These are phyloP conservation scores for Exephanes ischioxanthus DNA, from an alignment of 2,888 invertebrate species.

Conservation along the genomic window DNA sequence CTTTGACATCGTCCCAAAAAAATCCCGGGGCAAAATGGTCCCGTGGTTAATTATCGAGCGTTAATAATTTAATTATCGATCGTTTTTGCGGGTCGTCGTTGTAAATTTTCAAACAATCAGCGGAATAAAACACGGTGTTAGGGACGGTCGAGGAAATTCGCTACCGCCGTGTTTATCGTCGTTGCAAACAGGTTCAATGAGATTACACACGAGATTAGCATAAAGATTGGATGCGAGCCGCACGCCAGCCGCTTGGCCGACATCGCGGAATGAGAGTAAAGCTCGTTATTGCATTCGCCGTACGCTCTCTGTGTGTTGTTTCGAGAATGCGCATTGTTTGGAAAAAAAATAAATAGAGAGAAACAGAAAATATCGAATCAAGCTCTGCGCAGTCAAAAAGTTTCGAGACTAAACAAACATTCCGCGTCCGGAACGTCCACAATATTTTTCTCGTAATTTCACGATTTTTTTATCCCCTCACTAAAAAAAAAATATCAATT, in stretches of 20 bases:
- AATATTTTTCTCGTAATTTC: no score
- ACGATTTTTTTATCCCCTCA: no score
- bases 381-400: no score
- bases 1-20: slow-evolving; percentile 14
- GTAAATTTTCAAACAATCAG: neutral
- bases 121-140: neutral
- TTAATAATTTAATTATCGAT: neutral
- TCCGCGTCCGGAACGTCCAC: no score
- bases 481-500: no score
- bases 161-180: neutral
- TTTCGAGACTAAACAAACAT: no score
- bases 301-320: neutral
- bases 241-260: slow-evolving; percentile 47
- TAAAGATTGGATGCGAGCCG: slow-evolving; percentile 52
- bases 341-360: slow-evolving; percentile 3
- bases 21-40: neutral
- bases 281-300: neutral
- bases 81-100: neutral
- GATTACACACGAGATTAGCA: slow-evolving; percentile 48
- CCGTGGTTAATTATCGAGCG: neutral
- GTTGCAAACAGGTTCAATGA: slow-evolving; percentile 44
- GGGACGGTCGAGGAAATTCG: neutral
- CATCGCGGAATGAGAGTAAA: slow-evolving; percentile 39
- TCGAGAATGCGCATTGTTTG: neutral
- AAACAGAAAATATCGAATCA: no score